Evolutionary conservation across 37 sponge, comb jelly and placozoan species (phyloP), one percentile per base, ranked within the genome.

Genomic region (Halisarca cf. caerulea): DNA sequence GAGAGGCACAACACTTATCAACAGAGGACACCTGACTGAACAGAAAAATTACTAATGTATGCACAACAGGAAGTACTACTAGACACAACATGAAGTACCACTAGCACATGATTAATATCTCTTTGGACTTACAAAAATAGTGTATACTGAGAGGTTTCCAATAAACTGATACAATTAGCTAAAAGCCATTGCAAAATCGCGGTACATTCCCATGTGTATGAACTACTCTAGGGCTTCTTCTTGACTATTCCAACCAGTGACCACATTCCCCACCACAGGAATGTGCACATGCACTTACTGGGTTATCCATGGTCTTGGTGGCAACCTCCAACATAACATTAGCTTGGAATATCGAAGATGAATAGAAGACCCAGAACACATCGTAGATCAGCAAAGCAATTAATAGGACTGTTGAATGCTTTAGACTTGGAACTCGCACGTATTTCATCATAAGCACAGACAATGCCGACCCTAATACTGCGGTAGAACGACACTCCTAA

Each of bases 281-380:
- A 27, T 28, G 25, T 66, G 30, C 11, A 9, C 69, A 33, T 21
- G 0, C 58, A 74, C 92, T 85, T 0, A 92, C 93, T 55, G 93
- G 93, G 54, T 89, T 92, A 37, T 80, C 80, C 9, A 89, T 89
- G 5, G 86, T 79, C 59, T 89, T 92, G 9, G 80, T 86, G 7
- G 93, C 93, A 0, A 92, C 93, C 37, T 86, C 93, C 38, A 92
- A 69, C 93, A 92, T 92, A 44, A 92, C 93, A 72, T 92, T 92
- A 6, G 83, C 79, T 11, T 89, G 34, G 71, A 92, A 92, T 17
- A 92, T 80, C 0, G 87, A 83, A 3, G 89, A 78, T 7, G 93
- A 92, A 53, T 54, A 86, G 71, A 92, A 92, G 4, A 92, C 89
- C 93, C 93, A 92, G 60, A 89, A 92, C 24, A 92, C 85, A 80